Conservation (phyloP, 2,797 vertebrate genomes). For the Hypotaenidia okinawae region DNA sequence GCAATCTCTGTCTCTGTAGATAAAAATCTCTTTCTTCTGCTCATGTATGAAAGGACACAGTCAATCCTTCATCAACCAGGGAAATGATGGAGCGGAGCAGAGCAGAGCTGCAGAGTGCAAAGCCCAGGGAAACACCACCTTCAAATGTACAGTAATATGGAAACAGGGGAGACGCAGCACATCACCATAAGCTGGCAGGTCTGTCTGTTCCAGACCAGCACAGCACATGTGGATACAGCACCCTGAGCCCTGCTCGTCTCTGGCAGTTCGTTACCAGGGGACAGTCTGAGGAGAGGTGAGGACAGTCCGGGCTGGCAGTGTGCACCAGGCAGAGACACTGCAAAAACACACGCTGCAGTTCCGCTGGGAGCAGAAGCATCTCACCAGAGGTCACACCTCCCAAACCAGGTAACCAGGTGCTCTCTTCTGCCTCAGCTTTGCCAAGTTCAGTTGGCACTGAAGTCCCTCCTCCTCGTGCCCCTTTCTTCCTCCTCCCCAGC, state of each 20-base stretch:
- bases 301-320: too few species aligned
- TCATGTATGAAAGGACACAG: not conserved
- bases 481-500: not conserved
- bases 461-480: not conserved
- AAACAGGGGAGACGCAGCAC: not conserved
- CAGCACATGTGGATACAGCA: not conserved
- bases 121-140: not conserved
- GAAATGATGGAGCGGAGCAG: not conserved
- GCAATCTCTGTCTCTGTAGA: not conserved
- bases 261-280: not conserved
- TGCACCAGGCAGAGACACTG: too few species aligned
- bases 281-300: not conserved
- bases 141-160: not conserved
- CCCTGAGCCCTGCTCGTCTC: not conserved
- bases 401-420: not conserved
- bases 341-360: not conserved
- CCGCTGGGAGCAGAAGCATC: not conserved
- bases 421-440: not conserved
- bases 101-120: not conserved
- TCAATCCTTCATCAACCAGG: not conserved
- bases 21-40: constrained; percentile 19
- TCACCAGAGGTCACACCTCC: not conserved
- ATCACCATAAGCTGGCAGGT: not conserved
- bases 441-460: not conserved
- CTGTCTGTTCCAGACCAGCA: not conserved